Base-by-base conservation (phyloP, 2,797 vertebrate genomes). In the Adelosebastes latens region DNA sequence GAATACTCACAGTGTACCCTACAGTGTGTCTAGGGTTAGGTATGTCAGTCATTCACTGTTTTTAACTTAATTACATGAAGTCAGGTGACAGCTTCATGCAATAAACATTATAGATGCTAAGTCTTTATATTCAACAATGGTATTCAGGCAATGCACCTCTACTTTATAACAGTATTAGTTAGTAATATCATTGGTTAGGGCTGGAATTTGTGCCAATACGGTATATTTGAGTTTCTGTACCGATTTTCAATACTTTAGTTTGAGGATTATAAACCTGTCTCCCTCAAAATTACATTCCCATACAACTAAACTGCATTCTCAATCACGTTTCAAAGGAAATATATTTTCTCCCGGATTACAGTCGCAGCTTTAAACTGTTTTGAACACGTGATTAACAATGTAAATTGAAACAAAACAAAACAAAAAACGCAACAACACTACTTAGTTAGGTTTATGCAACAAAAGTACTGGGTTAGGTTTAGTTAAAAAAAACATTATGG, bases 1-100 rank as follows among this genome's bases (percentile, higher is more conserved):
- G 27, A 81, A 52, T 69, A 75, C 36, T 55, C 75, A 32, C 22
- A 52, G 9, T 31, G 52, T 49, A 75, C 58, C 66, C 16, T 10
- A 24, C 13, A 73, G 52, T 74, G 25, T 10, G 60, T 72, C 16
- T 32, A 69, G 12, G 27, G 27, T 70, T 20, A 42, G 24, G 6
- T 69, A 73, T 29, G 34, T 46, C 52, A 63, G 46, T 32, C 20
- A 53, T 12, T 60, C 42, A 36, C 4, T 60, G 20, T 64, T 69
- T 64, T 1, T 0, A 49, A 7, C 13, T 46, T 46, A 20, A 42
- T 1, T 46, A 31, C 8, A 46, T 42, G 27, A 56, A 11, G 29
- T 29, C n/a, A 63, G 39, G 31, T 62, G 24, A 13, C 27, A 59
- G 18, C 62, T 25, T n/a, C 25, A 24, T 29, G 20, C 14, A 36